Percentiles rank a stretch among this genome's conserved stretches.
Evolutionary conservation across 2,888 invertebrate genomes (phyloP).

Genomic region (Hypercompe scribonia): DNA sequence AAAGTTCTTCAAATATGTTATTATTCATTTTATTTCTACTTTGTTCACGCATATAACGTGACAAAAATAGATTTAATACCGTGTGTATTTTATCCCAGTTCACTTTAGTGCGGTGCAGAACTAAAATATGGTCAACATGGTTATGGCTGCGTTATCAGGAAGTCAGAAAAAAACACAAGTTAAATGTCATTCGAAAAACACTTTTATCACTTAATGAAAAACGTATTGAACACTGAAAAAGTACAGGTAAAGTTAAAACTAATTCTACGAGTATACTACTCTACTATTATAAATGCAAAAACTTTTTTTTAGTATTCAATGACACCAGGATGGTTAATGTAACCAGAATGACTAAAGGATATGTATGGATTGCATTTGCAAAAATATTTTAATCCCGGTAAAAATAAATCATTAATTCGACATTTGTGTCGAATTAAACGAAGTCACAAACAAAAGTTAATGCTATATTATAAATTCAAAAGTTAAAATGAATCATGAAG

Average conservation of each 20-base stretch:
- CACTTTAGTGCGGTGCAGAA: no score
- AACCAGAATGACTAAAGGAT: no score
- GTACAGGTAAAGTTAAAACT: neutral
- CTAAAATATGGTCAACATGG: neutral
- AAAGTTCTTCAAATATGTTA: neutral
- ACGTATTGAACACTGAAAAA: neutral
- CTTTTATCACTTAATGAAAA: neutral
- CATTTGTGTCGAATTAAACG: slow-evolving; percentile 4
- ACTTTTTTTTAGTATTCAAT: neutral
- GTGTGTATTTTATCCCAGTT: no score
- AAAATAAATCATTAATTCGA: neutral
- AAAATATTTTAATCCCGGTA: neutral
- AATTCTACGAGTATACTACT: no score
- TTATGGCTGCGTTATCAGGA: neutral
- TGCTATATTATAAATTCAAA: slow-evolving; percentile 33
- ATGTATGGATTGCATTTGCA: neutral
- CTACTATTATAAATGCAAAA: neutral
- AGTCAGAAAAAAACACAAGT: neutral
- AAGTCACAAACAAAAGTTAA: slow-evolving; percentile 9
- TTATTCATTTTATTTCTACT: no score
- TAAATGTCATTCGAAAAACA: neutral
- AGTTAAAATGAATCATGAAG: slow-evolving; percentile 42
- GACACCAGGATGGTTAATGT: no score
- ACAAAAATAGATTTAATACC: no score
- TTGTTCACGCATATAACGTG: no score